Evolutionary conservation across 2,113 vertebrate species (phyloP).

Genomic region (Thamnophis sirtalis): DNA sequence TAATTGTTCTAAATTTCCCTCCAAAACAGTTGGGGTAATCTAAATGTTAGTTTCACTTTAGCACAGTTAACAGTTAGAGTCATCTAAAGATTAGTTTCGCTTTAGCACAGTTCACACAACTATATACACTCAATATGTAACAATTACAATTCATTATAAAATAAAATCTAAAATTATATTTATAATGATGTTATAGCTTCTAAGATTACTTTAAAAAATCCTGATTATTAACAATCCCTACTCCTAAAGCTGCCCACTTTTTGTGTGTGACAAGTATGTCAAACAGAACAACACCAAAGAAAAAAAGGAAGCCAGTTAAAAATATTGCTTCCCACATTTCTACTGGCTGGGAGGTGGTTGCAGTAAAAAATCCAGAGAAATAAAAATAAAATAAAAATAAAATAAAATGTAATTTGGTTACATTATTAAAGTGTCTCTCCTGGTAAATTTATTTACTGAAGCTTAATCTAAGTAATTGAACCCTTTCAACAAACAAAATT

Average conservation of each 20-base stretch:
- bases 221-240: background rate
- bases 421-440: background rate
- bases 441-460: background rate
- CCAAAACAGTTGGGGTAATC: no score
- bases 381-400: conserved; percentile 23
- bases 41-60: no score
- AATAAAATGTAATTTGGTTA: background rate
- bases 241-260: background rate
- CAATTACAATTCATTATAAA: background rate
- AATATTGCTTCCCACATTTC: background rate
- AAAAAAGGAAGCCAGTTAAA: background rate
- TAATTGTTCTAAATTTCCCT: no score
- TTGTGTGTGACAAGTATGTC: background rate
- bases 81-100: no score
- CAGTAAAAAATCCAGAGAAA: background rate
- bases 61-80: no score
- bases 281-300: background rate
- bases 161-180: background rate
- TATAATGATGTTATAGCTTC: background rate
- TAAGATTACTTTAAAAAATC: background rate
- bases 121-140: no score
- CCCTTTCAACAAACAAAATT: background rate
- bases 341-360: background rate
- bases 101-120: no score
- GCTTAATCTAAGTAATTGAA: background rate